Conservation (phyloP, 2,888 invertebrate genomes). For the Mimachlamys varia region DNA sequence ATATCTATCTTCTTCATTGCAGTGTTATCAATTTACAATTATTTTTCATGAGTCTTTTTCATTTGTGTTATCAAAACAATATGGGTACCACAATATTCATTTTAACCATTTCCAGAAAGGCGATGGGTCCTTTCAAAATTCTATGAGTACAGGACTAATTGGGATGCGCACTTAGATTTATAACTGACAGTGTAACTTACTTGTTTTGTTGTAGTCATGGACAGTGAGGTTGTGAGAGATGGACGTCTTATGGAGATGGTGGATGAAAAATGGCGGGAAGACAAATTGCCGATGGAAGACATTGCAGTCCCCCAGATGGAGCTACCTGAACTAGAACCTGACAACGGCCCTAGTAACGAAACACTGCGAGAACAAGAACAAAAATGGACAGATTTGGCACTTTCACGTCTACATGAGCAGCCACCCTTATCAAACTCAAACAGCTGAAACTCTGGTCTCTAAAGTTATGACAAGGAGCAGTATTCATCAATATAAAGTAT, state of each 20-base stretch:
- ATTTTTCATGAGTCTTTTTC: too few species aligned
- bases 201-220: conserved; percentile 83
- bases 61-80: too few species aligned
- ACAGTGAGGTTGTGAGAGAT: conserved; percentile 89
- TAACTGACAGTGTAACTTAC: not conserved
- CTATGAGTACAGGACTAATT: too few species aligned
- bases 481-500: too few species aligned
- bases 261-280: conserved; percentile 94
- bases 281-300: conserved; percentile 87
- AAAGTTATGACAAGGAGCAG: too few species aligned
- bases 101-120: too few species aligned
- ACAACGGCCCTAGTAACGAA: conserved; percentile 90
- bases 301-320: conserved; percentile 92
- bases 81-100: too few species aligned
- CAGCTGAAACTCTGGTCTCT: not conserved
- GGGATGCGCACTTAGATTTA: too few species aligned
- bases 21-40: too few species aligned
- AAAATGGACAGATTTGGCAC: conserved; percentile 85
- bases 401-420: conserved; percentile 73
- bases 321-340: conserved; percentile 95
- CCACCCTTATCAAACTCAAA: conserved; percentile 60
- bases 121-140: too few species aligned
- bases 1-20: too few species aligned
- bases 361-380: conserved; percentile 94
- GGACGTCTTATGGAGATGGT: conserved; percentile 90